These are phyloP conservation scores for Acanthosepion pharaonis DNA, from an alignment of 2,888 invertebrate genomes.

Conservation along the genomic window DNA sequence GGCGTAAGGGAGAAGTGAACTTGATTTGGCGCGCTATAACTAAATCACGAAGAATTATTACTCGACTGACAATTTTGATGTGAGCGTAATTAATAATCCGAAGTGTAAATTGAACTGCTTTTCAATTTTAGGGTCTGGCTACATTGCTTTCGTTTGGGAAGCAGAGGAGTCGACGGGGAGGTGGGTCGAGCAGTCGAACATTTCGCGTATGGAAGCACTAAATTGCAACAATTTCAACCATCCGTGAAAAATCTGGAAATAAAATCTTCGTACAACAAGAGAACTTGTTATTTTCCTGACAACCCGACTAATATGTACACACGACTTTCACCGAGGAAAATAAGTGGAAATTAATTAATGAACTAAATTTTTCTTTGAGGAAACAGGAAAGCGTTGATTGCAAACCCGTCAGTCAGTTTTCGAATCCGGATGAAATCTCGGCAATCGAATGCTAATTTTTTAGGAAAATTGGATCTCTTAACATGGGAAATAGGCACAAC, in stretches of 20 bases:
- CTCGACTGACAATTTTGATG: slow-evolving; percentile 20
- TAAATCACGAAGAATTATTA: neutral
- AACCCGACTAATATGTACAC: no score
- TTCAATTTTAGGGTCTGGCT: slow-evolving; percentile 13
- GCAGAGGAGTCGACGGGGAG: neutral
- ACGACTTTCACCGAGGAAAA: no score
- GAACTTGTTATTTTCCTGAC: neutral
- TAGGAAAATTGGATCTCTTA: no score
- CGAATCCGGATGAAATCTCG: no score
- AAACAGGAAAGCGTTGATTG: no score
- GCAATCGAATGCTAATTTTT: no score
- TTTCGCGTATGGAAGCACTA: neutral
- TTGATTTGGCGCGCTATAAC: neutral
- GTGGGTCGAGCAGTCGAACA: neutral
- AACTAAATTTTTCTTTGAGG: no score
- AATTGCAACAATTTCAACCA: neutral
- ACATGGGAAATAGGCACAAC: no score
- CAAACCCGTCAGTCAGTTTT: no score
- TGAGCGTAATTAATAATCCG: neutral
- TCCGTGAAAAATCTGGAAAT: neutral
- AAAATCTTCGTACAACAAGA: neutral
- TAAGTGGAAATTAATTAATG: no score
- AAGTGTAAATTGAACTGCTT: slow-evolving; percentile 33
- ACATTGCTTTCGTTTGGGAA: neutral
- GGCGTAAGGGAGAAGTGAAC: neutral